Base-by-base conservation (phyloP, 1,140 invertebrate species). In the Cydia pomonella region DNA sequence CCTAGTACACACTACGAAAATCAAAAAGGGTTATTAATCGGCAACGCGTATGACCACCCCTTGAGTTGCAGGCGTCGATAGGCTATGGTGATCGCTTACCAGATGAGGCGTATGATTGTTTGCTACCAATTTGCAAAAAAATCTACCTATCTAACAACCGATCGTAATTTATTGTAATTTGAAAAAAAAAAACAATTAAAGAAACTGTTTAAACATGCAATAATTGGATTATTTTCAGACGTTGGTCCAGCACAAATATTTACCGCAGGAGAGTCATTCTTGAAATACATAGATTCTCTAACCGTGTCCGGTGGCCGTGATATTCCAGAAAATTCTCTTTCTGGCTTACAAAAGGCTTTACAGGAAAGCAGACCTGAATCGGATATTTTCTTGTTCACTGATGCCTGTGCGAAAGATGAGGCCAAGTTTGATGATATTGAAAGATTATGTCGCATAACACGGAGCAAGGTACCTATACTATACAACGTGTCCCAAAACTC, bases 321-420 rank as follows among this genome's bases (percentile, higher is more conserved):
- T 73, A 96, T 95, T 86, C 95, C 95, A 0, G 95, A 96, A 85
- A 95, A 95, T 89, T 93, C 94, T 25, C 82, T 96, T 0, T 88
- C 92, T 2, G 95, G 94, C 21, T 95, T 96, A 63, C 93, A 94
- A 79, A 92, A 91, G 79, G 95, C 95, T 0, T 85, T 96, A 5
- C 92, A 95, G 77, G 88, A 92, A 0, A 94, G 95, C 62, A 83
- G 94, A 12, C 94, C 94, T 0, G 91, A 93, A 63, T 96, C 95
- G 0, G 94, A 93, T 75, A 94, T 96, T 50, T 96, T 95, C 79
- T 94, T 96, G 0, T 96, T 96, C 82, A 96, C 95, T 1, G 95
- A 96, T 81, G 95, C 95, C 3, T 86, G 93, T 44, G 92, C 95
- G 1, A 95, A 89, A 62, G 82, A 84, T 69, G 41, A 23, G 53